Evolutionary conservation across 2,888 invertebrate species (phyloP), one percentile per base, ranked within the genome.

Genomic region (Clusia tigrina): DNA sequence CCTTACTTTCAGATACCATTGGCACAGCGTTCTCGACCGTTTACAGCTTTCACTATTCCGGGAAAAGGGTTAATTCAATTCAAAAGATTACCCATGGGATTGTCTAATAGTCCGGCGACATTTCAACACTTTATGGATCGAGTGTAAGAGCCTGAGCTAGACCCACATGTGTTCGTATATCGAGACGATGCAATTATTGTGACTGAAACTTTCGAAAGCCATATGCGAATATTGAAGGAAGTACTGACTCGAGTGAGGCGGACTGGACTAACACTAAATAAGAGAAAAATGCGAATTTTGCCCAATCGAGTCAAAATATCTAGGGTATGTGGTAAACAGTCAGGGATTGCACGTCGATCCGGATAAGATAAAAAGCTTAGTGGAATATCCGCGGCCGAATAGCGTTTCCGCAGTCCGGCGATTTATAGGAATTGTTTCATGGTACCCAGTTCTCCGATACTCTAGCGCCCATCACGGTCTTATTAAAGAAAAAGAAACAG

Each of bases 51-150:
- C 54, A 32, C 32, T 12, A 32, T 32, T 32, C 32, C 32, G 12
- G 32, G 32, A 12, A 32, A 60, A 51, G 61, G 55, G 26, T 23
- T 61, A 37, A 54, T 32, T 22, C 61, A 61, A n/a, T 55, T 55
- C 15, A 20, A 32, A 5, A 42, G 42, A 12, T 58, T 52, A 38
- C 42, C 46, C 1, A 56, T 57, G 18, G 46, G 58, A 23, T 48
- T 60, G 9, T 51, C 46, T 37, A 58, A 62, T 6, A 54, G 58
- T 9, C 62, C 65, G 32, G 62, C 62, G 1, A 65, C 60, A 3
- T 62, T 62, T 58, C 65, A 65, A 32, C 58, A 62, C n/a, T 62
- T 62, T 22, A 59, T 62, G 23, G 65, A 59, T 25, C 23, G 12
- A 23, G 57, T 61, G 10, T n/a, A 62, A 22, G 54, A 48, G 38